These are phyloP conservation scores for Heptranchias perlo DNA, from an alignment of 2,113 vertebrate genomes.

Conservation along the genomic window DNA sequence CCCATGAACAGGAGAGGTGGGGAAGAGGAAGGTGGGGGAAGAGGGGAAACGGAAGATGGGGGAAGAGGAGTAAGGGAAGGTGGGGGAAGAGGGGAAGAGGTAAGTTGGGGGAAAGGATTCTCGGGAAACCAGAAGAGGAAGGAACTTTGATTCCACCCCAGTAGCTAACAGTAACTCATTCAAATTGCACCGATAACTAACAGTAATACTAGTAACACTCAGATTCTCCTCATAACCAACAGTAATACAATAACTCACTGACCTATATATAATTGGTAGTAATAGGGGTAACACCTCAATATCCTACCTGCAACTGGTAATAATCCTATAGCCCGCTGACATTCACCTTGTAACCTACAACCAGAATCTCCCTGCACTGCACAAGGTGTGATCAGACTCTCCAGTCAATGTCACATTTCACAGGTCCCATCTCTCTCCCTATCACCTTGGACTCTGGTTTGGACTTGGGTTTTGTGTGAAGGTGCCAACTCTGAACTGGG, in stretches of 20 bases:
- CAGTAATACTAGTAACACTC: background rate
- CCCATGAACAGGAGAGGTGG: background rate
- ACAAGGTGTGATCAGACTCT: too few species aligned
- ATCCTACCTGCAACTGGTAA: background rate
- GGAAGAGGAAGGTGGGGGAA: background rate
- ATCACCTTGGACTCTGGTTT: too few species aligned
- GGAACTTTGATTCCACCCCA: background rate
- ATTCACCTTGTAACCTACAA: too few species aligned
- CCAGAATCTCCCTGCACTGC: too few species aligned
- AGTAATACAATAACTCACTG: background rate
- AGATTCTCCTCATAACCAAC: background rate
- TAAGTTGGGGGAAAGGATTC: background rate
- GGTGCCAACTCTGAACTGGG: too few species aligned
- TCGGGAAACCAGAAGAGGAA: background rate
- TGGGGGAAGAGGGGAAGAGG: background rate
- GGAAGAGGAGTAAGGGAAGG: too few species aligned
- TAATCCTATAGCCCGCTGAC: background rate
- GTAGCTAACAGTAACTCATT: background rate
- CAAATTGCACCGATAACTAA: background rate
- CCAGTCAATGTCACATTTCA: too few species aligned
- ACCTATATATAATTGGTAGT: background rate
- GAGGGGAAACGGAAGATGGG: background rate
- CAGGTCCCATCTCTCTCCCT: too few species aligned
- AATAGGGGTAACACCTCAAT: background rate
- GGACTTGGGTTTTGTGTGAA: too few species aligned